phyloP scores from a whole-genome alignment of 2,113 vertebrate genomes.

The Typhlomys cinereus region DNA sequence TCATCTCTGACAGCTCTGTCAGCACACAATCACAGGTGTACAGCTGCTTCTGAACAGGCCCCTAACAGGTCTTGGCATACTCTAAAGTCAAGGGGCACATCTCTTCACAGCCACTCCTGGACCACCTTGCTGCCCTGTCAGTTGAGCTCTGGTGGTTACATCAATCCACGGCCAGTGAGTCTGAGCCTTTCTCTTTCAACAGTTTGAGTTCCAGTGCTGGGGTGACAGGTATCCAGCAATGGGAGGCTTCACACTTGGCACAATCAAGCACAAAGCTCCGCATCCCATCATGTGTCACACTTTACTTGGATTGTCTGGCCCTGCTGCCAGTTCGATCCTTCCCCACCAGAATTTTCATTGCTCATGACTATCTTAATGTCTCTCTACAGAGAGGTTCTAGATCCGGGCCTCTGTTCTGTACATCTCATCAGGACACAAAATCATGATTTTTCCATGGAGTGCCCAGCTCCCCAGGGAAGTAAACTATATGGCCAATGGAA shows the following conservation, averaged over 20 bases:
- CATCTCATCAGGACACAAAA: background rate
- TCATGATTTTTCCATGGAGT: background rate
- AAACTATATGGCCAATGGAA: background rate
- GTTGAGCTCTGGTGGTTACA: background rate
- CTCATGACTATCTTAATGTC: background rate
- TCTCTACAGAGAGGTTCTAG: background rate
- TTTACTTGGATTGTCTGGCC: background rate
- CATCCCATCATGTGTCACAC: background rate
- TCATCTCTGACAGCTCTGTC: background rate
- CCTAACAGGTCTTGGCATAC: background rate
- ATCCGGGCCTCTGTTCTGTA: background rate
- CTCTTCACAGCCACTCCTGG: background rate
- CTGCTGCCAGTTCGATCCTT: background rate
- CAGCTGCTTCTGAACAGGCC: background rate
- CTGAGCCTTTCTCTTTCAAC: background rate
- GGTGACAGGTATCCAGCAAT: background rate
- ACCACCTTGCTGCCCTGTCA: background rate
- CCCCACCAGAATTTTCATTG: background rate
- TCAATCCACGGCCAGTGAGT: background rate
- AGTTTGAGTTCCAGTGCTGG: background rate
- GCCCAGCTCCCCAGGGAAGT: background rate
- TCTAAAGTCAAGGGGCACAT: background rate
- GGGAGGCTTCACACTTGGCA: too few relatives aligned
- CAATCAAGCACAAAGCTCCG: background rate
- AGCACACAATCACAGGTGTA: background rate